Base-by-base conservation (phyloP, 1,140 invertebrate genomes). In the Triops cancriformis region DNA sequence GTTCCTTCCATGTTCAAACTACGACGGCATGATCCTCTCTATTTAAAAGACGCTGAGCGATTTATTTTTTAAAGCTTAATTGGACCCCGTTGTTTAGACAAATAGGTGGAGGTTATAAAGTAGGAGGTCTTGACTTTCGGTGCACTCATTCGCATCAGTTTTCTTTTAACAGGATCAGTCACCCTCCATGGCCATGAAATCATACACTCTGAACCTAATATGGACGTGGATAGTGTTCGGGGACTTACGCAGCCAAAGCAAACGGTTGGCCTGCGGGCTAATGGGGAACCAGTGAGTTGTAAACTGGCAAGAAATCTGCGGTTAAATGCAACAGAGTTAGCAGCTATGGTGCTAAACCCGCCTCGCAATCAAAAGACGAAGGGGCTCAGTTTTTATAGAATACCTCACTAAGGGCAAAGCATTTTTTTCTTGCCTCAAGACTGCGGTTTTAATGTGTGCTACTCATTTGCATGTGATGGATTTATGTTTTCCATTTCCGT, bases 401-500 rank as follows among this genome's bases (percentile, higher is more conserved):
- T 64, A 23, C 51, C 51, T 18, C 9, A 23, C 51, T 23, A 23
- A 64, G 51, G 6, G 43, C 43, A 0, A 23, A 64, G 51, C 51
- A 64, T 23, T 64, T 64, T 64, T n/a, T 64, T 64, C 23, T 64
- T 64, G 7, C 31, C 31, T 64, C 0, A 64, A 64, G 51, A 64
- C 23, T 18, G 51, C 14, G 51, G 31, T 37, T 37, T 12, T 64
- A 64, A 64, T 64, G 51, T 64, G 51, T 12, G 51, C 51, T 64
- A 64, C 51, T 64, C 51, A 64, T 64, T 64, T 64, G 51, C 51
- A 64, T 64, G 51, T 64, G 51, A 64, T 23, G 51, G 51, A 64
- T 64, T 64, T 64, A 64, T 64, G 51, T 64, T 64, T 64, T 64
- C 51, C 51, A 64, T 64, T 64, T 64, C 51, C 51, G 51, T 64